phyloP scores from a whole-genome alignment of 1,140 invertebrate genomes.

The Heliconius himera region DNA sequence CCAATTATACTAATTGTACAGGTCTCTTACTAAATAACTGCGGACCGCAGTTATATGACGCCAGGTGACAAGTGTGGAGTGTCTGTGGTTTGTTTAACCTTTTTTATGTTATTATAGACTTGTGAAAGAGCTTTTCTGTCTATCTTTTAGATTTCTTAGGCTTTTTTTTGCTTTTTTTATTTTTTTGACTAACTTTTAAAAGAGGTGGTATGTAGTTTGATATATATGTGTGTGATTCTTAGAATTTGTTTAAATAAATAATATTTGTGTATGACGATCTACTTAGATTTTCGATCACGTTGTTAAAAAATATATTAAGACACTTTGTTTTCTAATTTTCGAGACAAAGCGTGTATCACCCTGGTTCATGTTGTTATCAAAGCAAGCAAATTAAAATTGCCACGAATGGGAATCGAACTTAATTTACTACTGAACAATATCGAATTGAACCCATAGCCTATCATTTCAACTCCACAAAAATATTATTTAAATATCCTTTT shows the following conservation, averaged over 20 bases:
- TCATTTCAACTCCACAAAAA: not conserved
- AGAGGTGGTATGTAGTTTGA: too few species aligned
- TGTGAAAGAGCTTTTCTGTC: not conserved
- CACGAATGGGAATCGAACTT: too few species aligned
- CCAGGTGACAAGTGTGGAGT: constrained; percentile 4
- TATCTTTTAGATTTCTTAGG: not conserved
- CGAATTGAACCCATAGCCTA: not conserved
- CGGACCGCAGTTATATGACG: not conserved
- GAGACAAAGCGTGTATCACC: too few species aligned
- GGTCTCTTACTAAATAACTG: constrained; percentile 1
- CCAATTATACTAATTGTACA: constrained; percentile 13
- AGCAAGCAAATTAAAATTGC: too few species aligned
- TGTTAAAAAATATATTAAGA: too few species aligned
- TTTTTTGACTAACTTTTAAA: too few species aligned
- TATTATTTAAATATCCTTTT: not conserved
- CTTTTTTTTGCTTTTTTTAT: not conserved
- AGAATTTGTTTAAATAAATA: too few species aligned
- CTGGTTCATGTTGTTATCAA: too few species aligned
- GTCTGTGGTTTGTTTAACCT: not conserved
- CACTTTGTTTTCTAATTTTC: too few species aligned
- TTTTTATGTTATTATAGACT: not conserved
- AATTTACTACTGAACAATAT: not conserved
- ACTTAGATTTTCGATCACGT: too few species aligned
- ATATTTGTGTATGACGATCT: too few species aligned
- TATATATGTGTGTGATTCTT: too few species aligned